Evolutionary conservation across 2,113 vertebrate genomes (phyloP).

Genomic region (Eupsittula cactorum): DNA sequence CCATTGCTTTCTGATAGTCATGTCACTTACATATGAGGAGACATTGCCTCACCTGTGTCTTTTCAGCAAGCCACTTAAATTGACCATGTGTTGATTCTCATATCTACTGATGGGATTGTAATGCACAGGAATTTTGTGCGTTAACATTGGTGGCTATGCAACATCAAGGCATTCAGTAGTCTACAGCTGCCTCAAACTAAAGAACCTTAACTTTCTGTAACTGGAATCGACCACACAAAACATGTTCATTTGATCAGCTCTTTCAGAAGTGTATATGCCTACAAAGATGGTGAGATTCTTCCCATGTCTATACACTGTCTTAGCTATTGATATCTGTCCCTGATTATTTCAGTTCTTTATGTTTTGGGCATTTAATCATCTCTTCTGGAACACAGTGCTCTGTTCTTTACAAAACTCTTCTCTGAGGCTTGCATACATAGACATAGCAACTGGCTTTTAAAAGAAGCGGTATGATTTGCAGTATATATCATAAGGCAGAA

Average conservation of each 20-base stretch:
- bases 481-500: neutral
- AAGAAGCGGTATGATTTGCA: neutral
- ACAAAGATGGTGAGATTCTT: neutral
- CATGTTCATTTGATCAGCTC: neutral
- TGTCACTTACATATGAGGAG: neutral
- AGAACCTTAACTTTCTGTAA: neutral
- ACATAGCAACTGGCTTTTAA: neutral
- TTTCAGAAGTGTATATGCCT: neutral
- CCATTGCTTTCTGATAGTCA: neutral
- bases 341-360: neutral
- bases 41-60: neutral
- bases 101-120: neutral
- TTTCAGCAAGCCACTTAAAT: neutral
- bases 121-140: neutral
- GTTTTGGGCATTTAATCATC: neutral
- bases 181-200: neutral
- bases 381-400: neutral
- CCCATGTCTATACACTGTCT: neutral
- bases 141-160: neutral
- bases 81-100: neutral
- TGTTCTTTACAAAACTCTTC: conserved; percentile 18
- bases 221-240: neutral
- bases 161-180: neutral
- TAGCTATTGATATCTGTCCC: neutral
- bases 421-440: conserved; percentile 29